Conservation (phyloP, 2,797 vertebrate species). For the Enteromius anoplus region DNA sequence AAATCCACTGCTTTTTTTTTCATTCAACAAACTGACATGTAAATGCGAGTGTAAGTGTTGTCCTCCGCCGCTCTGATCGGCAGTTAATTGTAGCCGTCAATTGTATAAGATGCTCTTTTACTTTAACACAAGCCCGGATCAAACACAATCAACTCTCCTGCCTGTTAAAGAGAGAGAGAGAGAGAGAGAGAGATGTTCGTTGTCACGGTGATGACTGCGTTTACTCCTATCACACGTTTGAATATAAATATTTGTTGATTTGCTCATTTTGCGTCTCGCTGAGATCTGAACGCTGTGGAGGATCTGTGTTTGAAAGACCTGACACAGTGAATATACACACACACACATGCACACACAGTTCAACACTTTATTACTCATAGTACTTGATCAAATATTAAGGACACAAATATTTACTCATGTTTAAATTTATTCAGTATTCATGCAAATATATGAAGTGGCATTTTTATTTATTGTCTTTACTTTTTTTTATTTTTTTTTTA, state of each 20-base stretch:
- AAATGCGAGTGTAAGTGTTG: constrained; percentile 98
- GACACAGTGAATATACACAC: not conserved
- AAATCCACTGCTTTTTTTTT: constrained; percentile 82
- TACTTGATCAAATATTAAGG: not conserved
- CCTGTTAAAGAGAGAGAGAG: constrained; percentile 75
- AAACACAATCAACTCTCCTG: constrained; percentile 89
- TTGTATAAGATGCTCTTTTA: constrained; percentile 99
- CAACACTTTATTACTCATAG: not conserved
- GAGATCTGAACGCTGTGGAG: constrained; percentile 11
- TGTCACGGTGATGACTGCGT: constrained; percentile 25
- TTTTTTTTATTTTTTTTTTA: too few species aligned
- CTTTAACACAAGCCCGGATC: constrained; percentile 96
- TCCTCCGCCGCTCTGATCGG: constrained; percentile 93
- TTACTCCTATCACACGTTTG: constrained; percentile 32
- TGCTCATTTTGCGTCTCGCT: constrained; percentile 12
- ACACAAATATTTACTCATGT: not conserved
- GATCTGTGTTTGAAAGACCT: not conserved
- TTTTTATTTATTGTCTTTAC: too few species aligned
- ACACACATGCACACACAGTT: not conserved
- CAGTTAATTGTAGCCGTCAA: constrained; percentile 99
- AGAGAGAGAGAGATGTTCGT: constrained; percentile 14
- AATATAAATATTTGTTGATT: constrained; percentile 48
- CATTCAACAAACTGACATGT: constrained; percentile 97
- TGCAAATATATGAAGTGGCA: not conserved
- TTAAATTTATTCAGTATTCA: not conserved